Evolutionary conservation across 2,888 invertebrate species (phyloP).

Genomic region (Megastigmus dorsalis): DNA sequence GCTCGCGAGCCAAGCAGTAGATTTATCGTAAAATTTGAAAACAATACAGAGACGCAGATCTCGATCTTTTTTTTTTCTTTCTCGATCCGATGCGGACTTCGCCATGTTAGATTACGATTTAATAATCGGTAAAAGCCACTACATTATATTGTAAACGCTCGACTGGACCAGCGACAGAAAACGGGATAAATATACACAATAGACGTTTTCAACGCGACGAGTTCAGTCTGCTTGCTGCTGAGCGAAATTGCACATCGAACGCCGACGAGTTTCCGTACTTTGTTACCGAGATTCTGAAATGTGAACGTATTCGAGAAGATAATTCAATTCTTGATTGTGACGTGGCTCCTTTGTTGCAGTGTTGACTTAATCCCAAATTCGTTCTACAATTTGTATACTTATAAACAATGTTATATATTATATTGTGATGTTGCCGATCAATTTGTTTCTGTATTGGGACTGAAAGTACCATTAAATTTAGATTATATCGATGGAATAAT

Average conservation of each 20-base stretch:
- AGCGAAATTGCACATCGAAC: slow-evolving; percentile 51
- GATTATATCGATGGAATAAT: too few relatives aligned
- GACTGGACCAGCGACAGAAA: slow-evolving; percentile 44
- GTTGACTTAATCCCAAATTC: too few relatives aligned
- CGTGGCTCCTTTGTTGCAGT: too few relatives aligned
- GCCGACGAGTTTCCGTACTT: slow-evolving; percentile 38
- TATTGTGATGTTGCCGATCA: too few relatives aligned
- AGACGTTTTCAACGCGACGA: slow-evolving; percentile 38
- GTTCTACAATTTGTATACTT: too few relatives aligned
- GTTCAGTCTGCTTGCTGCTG: slow-evolving; percentile 44
- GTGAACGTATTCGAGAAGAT: too few relatives aligned
- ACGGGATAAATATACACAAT: slow-evolving; percentile 46
- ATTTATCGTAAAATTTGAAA: slow-evolving; percentile 27
- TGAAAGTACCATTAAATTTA: too few relatives aligned
- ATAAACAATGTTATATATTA: too few relatives aligned
- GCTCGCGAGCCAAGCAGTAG: slow-evolving; percentile 5
- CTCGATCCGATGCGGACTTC: slow-evolving; percentile 25
- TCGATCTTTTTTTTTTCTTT: slow-evolving; percentile 11
- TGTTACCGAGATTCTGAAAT: slow-evolving; percentile 17
- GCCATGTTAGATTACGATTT: slow-evolving; percentile 18
- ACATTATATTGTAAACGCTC: slow-evolving; percentile 41
- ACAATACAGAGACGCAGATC: slow-evolving; percentile 1
- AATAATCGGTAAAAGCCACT: slow-evolving; percentile 36
- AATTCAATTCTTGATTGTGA: too few relatives aligned
- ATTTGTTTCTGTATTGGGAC: too few relatives aligned